Evolutionary conservation across 2,113 vertebrate species (phyloP).

Genomic region (Taurulus bubalis): DNA sequence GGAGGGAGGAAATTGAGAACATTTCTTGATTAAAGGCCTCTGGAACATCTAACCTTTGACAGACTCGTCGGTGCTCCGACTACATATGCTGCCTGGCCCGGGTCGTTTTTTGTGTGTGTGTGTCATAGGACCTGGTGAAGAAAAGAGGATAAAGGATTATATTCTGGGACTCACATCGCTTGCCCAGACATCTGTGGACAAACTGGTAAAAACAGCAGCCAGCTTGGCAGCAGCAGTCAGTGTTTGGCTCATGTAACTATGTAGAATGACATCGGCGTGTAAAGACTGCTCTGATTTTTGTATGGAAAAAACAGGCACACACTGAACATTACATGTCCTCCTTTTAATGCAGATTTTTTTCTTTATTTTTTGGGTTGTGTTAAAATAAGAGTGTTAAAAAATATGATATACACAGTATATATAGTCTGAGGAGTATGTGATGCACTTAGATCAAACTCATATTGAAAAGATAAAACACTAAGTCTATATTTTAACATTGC

Average conservation of each 20-base stretch:
- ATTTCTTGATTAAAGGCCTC: constrained; percentile 84
- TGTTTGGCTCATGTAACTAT: constrained; percentile 46
- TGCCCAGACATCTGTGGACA: constrained; percentile 62
- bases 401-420: too few relatives aligned
- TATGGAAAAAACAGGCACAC: constrained; percentile 50
- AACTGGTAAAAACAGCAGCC: constrained; percentile 58
- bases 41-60: constrained; percentile 84
- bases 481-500: background rate
- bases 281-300: constrained; percentile 36
- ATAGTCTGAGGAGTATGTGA: background rate
- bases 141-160: constrained; percentile 37
- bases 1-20: constrained; percentile 81
- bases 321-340: constrained; percentile 9
- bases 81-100: constrained; percentile 44
- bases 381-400: background rate
- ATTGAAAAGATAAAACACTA: background rate
- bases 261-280: constrained; percentile 41
- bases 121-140: constrained; percentile 49
- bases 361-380: background rate
- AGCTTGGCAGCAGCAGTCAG: constrained; percentile 49
- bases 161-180: constrained; percentile 32
- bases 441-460: background rate
- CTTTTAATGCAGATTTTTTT: background rate
- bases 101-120: constrained; percentile 33
- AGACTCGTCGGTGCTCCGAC: constrained; percentile 54